phyloP scores from a whole-genome alignment of 2,797 vertebrate species.

The Sebastes flavidus region DNA sequence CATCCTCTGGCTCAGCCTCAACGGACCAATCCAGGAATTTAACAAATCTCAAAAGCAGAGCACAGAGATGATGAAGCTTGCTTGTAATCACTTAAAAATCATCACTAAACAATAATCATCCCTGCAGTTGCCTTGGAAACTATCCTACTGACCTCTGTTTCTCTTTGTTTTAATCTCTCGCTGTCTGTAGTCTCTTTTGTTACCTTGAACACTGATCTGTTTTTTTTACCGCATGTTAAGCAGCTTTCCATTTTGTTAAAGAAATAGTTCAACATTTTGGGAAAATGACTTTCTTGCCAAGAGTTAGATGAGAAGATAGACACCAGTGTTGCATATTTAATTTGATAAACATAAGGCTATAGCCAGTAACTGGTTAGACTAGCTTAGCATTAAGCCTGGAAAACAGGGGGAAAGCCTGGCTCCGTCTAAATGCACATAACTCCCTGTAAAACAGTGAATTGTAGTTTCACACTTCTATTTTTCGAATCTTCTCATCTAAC shows the following conservation, averaged over 20 bases:
- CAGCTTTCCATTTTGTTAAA: neutral
- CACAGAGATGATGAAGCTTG: neutral
- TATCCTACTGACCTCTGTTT: neutral
- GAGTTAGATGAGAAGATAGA: too few species aligned
- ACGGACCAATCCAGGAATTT: conserved; percentile 32
- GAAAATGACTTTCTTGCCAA: too few species aligned
- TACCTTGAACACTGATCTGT: neutral
- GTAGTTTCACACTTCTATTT: too few species aligned
- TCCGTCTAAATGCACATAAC: too few species aligned
- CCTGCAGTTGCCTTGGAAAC: conserved; percentile 24
- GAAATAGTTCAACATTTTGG: too few species aligned
- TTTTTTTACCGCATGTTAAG: neutral
- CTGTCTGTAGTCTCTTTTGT: neutral
- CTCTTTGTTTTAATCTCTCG: neutral
- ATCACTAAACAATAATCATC: neutral
- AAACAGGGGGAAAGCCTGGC: too few species aligned
- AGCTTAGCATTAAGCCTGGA: too few species aligned
- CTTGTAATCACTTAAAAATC: conserved; percentile 48
- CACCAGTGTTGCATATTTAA: too few species aligned
- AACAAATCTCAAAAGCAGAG: conserved; percentile 57
- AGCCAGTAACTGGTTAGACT: too few species aligned
- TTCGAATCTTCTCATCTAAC: too few species aligned
- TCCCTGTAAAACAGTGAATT: too few species aligned
- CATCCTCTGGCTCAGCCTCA: conserved; percentile 39
- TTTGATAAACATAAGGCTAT: too few species aligned